Evolutionary conservation across 2,888 invertebrate genomes (phyloP).

Genomic region (Thelaira solivaga): DNA sequence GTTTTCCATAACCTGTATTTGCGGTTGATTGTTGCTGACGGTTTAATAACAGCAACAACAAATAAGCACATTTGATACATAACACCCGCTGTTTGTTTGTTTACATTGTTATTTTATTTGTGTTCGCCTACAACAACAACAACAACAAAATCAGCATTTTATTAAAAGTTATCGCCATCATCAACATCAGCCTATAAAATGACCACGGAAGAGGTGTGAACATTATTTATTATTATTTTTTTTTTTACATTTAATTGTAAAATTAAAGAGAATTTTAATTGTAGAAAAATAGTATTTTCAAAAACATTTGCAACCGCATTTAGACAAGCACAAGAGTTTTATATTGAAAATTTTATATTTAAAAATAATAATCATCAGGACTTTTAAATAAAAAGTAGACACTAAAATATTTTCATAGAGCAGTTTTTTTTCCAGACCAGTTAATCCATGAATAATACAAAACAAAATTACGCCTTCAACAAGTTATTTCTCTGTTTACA

Average conservation of each 20-base stretch:
- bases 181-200: slow-evolving; percentile 15
- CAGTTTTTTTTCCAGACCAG: too few relatives aligned
- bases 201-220: slow-evolving; percentile 57
- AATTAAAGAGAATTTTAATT: too few relatives aligned
- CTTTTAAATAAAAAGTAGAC: too few relatives aligned
- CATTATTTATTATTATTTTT: slow-evolving; percentile 3
- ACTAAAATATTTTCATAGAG: too few relatives aligned
- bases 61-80: neutral
- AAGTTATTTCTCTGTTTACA: too few relatives aligned
- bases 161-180: neutral
- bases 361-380: too few relatives aligned
- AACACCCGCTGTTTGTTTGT: slow-evolving; percentile 11
- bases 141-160: neutral
- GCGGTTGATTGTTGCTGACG: slow-evolving; percentile 17
- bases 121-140: slow-evolving; percentile 28
- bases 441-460: too few relatives aligned
- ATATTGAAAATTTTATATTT: too few relatives aligned
- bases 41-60: neutral
- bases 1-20: slow-evolving; percentile 5
- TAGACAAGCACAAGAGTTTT: too few relatives aligned
- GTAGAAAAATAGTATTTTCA: too few relatives aligned
- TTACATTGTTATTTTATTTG: slow-evolving; percentile 22
- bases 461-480: too few relatives aligned
- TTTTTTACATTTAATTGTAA: neutral
- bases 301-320: too few relatives aligned